phyloP scores from a whole-genome alignment of 2,888 invertebrate genomes.

The Calameuta filiformis region DNA sequence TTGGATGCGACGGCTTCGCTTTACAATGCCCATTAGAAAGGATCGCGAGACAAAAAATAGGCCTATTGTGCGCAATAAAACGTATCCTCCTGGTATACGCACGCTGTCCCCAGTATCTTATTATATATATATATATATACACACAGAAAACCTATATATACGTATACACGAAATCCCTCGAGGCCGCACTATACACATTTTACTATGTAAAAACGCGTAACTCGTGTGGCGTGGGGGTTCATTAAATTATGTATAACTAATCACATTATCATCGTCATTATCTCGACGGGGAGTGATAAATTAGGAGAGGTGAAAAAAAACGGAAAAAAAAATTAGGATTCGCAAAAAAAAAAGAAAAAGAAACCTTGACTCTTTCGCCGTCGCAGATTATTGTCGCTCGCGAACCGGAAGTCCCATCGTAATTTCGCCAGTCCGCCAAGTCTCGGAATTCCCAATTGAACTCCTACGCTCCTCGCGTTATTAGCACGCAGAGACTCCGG shows the following conservation, averaged over 20 bases:
- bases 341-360: too few species aligned
- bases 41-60: conserved; percentile 3
- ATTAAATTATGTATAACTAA: background rate
- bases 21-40: conserved; percentile 9
- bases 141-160: background rate
- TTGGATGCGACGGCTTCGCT: background rate
- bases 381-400: background rate
- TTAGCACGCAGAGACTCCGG: background rate
- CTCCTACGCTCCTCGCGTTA: background rate
- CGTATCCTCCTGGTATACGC: background rate
- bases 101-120: background rate
- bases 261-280: background rate
- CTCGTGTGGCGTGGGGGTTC: background rate
- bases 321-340: background rate
- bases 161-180: background rate
- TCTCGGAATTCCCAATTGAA: background rate
- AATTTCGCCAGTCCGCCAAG: background rate
- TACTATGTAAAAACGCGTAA: background rate
- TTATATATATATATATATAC: background rate
- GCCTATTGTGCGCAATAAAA: background rate
- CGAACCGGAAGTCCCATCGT: background rate
- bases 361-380: background rate
- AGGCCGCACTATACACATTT: background rate
- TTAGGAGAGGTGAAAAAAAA: background rate
- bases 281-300: background rate